Evolutionary conservation across 2,888 invertebrate species (phyloP).

Genomic region (Micoletzkya japonica): DNA sequence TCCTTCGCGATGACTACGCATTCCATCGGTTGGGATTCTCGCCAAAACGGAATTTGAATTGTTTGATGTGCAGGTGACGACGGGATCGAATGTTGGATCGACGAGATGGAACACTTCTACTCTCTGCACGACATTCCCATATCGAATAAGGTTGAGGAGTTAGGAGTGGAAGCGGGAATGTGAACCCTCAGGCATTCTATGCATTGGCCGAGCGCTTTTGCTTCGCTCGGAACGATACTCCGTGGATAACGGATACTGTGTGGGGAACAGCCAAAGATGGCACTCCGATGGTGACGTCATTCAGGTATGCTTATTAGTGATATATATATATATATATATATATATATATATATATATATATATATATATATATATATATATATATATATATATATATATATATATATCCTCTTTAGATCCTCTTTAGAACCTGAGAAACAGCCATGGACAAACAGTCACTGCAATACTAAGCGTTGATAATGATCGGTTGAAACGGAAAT

Average conservation of each 20-base stretch:
- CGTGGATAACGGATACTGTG: constrained; percentile 49
- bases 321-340: neutral
- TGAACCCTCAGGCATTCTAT: constrained; percentile 40
- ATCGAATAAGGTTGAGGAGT: neutral
- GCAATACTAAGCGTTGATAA: too few species aligned
- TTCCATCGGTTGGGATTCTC: constrained; percentile 41
- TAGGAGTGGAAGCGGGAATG: neutral
- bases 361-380: too few species aligned
- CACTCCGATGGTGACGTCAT: constrained; percentile 35
- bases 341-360: too few species aligned
- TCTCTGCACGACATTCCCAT: constrained; percentile 3
- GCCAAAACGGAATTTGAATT: neutral
- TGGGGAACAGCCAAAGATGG: constrained; percentile 36
- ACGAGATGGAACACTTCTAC: constrained; percentile 49
- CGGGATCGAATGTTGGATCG: constrained; percentile 53
- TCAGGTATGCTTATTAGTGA: constrained; percentile 31
- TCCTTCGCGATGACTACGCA: constrained; percentile 49
- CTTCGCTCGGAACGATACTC: constrained; percentile 40
- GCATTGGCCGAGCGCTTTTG: constrained; percentile 45
- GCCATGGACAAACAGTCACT: neutral
- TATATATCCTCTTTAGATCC: too few species aligned
- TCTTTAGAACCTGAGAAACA: too few species aligned
- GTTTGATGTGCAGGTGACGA: constrained; percentile 34
- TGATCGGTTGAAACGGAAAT: too few species aligned
- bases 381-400: too few species aligned